phyloP scores from a whole-genome alignment of 1,140 invertebrate species.

The Aphelenchoides avenae region DNA sequence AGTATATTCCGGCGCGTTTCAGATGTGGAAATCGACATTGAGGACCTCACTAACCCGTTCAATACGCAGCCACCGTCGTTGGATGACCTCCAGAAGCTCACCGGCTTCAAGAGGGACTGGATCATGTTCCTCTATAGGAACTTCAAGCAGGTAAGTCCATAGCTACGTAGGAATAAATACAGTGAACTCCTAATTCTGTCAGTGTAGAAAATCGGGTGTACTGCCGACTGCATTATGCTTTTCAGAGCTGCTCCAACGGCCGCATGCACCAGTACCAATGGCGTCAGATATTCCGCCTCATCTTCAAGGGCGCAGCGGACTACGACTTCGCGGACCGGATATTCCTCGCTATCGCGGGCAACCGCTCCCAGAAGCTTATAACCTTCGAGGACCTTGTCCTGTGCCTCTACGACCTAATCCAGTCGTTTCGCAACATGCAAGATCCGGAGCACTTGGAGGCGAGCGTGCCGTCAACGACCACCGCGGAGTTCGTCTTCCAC shows the following conservation, averaged over 20 bases:
- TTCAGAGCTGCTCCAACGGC: conserved; percentile 38
- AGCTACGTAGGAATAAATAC: not conserved
- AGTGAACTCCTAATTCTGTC: not conserved
- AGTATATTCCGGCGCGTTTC: conserved; percentile 6
- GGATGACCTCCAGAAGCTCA: conserved; percentile 36
- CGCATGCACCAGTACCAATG: conserved; percentile 38
- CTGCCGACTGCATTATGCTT: conserved; percentile 9
- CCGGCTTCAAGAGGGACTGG: conserved; percentile 43
- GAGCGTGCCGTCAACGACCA: conserved; percentile 28
- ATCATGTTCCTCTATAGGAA: conserved; percentile 49
- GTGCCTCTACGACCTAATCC: conserved; percentile 34
- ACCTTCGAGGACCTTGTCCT: conserved; percentile 37
- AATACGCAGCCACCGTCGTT: conserved; percentile 48
- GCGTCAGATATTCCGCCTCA: conserved; percentile 37
- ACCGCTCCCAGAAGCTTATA: conserved; percentile 26
- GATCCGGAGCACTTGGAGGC: not conserved
- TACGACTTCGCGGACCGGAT: conserved; percentile 41
- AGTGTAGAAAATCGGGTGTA: not conserved
- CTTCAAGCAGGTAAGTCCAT: conserved; percentile 39
- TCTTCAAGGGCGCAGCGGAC: conserved; percentile 43
- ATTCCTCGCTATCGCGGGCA: conserved; percentile 34
- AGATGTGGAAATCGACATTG: conserved; percentile 49
- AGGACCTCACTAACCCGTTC: conserved; percentile 46
- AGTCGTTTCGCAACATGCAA: conserved; percentile 8
- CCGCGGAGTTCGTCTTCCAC: conserved; percentile 38